phyloP scores from a whole-genome alignment of 2,888 invertebrate species.

The Orchesellides sinensis region DNA sequence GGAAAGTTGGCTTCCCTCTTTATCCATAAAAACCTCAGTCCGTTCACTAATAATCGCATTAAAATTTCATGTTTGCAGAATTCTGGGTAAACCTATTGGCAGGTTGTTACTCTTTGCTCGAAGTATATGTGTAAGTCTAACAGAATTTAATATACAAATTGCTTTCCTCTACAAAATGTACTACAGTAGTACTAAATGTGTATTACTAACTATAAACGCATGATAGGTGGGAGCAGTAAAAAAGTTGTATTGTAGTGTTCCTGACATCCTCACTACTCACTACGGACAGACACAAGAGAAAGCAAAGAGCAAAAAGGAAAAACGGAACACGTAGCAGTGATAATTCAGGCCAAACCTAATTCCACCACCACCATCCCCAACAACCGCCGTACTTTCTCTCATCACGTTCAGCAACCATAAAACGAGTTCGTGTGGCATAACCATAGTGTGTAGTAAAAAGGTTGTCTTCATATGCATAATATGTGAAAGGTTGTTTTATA shows the following conservation, averaged over 20 bases:
- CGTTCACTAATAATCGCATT: slow-evolving; percentile 3
- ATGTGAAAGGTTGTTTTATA: not conserved
- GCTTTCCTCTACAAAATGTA: not conserved
- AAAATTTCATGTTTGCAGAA: not conserved
- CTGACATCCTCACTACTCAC: slow-evolving; percentile 2
- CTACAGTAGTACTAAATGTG: no score
- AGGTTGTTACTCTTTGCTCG: no score
- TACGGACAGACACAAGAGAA: not conserved
- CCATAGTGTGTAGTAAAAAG: not conserved
- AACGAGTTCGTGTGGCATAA: slow-evolving; percentile 34
- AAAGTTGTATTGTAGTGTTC: slow-evolving; percentile 18
- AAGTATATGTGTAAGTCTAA: not conserved
- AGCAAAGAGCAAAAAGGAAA: not conserved
- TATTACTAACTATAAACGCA: not conserved
- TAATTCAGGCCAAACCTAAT: slow-evolving; percentile 31
- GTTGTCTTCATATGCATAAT: not conserved
- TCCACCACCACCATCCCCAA: slow-evolving; percentile 19
- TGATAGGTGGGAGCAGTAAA: not conserved
- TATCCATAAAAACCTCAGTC: not conserved
- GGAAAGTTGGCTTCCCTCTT: not conserved
- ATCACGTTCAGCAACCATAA: slow-evolving; percentile 40
- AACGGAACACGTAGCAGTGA: slow-evolving; percentile 14
- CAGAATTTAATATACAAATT: slow-evolving; percentile 1
- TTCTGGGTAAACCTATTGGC: not conserved
- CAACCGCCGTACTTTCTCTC: slow-evolving; percentile 26